A percentile compares a stretch with the other conserved stretches of the same genome.
phyloP scores from a whole-genome alignment of 2,113 vertebrate genomes.

The Eonycteris spelaea region DNA sequence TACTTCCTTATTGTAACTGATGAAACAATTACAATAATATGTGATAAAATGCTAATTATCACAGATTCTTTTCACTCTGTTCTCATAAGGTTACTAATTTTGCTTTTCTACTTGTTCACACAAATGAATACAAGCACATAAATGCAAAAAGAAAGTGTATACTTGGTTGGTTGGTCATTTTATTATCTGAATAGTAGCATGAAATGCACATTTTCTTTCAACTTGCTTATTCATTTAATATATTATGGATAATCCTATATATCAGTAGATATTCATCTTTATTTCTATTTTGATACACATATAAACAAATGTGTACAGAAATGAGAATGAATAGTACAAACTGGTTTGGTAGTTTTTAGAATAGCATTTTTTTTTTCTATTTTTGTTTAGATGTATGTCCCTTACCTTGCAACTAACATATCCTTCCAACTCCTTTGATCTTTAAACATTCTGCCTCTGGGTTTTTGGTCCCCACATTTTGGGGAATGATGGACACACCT shows the following conservation, averaged over 20 bases:
- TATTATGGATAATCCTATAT: background rate
- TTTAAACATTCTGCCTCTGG: background rate
- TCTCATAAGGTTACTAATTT: background rate
- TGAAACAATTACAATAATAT: background rate
- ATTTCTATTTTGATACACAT: background rate
- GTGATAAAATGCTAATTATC: background rate
- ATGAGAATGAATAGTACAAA: background rate
- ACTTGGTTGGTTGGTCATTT: background rate
- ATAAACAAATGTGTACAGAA: background rate
- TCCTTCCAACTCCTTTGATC: background rate
- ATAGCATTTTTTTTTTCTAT: background rate
- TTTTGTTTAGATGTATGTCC: background rate
- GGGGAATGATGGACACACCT: background rate
- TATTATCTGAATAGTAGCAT: slow-evolving; percentile 18
- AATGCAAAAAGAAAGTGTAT: background rate
- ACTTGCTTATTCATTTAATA: background rate
- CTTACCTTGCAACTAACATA: background rate
- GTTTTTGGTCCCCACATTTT: background rate
- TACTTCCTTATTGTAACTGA: background rate
- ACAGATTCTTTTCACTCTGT: background rate
- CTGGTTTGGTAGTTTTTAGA: background rate
- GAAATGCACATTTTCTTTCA: background rate
- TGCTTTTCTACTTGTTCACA: background rate
- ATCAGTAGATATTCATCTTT: background rate
- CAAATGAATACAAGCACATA: background rate